phyloP scores from a whole-genome alignment of 2,888 invertebrate genomes.

The Drosophila incognita region DNA sequence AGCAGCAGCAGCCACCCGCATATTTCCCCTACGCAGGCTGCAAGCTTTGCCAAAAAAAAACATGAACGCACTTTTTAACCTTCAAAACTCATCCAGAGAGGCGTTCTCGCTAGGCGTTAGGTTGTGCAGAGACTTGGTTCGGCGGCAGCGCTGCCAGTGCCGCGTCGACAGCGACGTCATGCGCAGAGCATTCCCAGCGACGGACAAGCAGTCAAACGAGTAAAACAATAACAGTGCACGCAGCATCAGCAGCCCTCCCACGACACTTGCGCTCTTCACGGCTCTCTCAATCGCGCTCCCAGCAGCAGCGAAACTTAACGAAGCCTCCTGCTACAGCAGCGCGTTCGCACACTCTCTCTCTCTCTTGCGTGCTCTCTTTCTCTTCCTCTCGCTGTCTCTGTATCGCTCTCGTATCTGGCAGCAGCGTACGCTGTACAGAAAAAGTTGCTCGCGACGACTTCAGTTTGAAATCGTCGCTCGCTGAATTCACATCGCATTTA shows the following conservation, averaged over 20 bases:
- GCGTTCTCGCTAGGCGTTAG: conserved; percentile 37
- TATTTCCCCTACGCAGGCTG: conserved; percentile 57
- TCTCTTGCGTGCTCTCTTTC: conserved; percentile 7
- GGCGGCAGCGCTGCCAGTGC: conserved; percentile 57
- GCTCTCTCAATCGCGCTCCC: conserved; percentile 9
- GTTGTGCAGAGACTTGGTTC: conserved; percentile 33
- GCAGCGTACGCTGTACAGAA: conserved; percentile 33
- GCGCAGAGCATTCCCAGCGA: conserved; percentile 53
- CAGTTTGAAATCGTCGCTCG: conserved; percentile 81
- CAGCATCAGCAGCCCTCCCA: conserved; percentile 62
- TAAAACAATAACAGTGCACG: conserved; percentile 52
- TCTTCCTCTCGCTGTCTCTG: neutral
- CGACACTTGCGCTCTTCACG: conserved; percentile 67
- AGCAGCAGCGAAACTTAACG: conserved; percentile 43
- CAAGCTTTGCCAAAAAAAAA: conserved; percentile 37
- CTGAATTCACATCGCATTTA: conserved; percentile 66
- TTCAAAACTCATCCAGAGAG: conserved; percentile 66
- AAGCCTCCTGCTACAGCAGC: conserved; percentile 23
- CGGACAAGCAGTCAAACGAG: conserved; percentile 52
- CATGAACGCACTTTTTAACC: conserved; percentile 80
- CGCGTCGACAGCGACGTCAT: conserved; percentile 45
- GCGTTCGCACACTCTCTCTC: conserved; percentile 13
- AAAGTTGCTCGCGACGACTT: conserved; percentile 41
- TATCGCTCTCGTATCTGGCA: conserved; percentile 13
- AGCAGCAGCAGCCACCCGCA: conserved; percentile 28